Conservation (phyloP, 1,140 invertebrate genomes). For the Pseudomyrmex cubaensis region DNA sequence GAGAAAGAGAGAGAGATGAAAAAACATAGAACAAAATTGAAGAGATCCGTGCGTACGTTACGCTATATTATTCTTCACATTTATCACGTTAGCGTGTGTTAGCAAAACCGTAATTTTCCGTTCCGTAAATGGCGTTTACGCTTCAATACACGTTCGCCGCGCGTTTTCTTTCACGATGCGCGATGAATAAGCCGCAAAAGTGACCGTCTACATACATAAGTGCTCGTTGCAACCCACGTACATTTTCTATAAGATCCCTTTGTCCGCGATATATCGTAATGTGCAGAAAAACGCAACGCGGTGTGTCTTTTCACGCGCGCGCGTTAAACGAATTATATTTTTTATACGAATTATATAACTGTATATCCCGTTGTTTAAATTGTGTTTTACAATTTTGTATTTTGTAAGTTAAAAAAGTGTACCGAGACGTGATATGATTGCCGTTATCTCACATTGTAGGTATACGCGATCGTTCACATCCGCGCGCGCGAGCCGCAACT, state of each 20-base stretch:
- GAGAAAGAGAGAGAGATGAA: background rate
- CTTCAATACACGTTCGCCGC: slow-evolving; percentile 48
- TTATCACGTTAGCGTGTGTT: slow-evolving; percentile 53
- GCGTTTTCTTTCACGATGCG: slow-evolving; percentile 12
- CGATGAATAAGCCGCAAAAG: slow-evolving; percentile 35
- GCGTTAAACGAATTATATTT: too few species aligned
- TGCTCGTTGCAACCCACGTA: background rate
- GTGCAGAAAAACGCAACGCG: too few species aligned
- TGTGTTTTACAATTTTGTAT: too few species aligned
- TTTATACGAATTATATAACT: too few species aligned
- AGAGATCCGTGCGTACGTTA: slow-evolving; percentile 10
- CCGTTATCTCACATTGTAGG: too few species aligned
- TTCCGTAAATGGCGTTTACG: slow-evolving; percentile 47
- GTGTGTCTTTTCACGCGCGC: too few species aligned
- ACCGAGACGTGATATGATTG: too few species aligned
- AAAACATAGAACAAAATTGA: slow-evolving; percentile 19
- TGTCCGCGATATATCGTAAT: too few species aligned
- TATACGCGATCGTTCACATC: background rate
- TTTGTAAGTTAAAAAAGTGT: too few species aligned
- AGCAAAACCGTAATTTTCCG: slow-evolving; percentile 46
- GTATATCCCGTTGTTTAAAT: too few species aligned
- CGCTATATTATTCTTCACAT: slow-evolving; percentile 30
- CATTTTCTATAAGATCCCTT: too few species aligned
- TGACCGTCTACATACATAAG: background rate
- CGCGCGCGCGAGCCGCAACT: slow-evolving; percentile 10